Conservation (phyloP, 2,113 vertebrate species). For the Atherinomorus stipes region DNA sequence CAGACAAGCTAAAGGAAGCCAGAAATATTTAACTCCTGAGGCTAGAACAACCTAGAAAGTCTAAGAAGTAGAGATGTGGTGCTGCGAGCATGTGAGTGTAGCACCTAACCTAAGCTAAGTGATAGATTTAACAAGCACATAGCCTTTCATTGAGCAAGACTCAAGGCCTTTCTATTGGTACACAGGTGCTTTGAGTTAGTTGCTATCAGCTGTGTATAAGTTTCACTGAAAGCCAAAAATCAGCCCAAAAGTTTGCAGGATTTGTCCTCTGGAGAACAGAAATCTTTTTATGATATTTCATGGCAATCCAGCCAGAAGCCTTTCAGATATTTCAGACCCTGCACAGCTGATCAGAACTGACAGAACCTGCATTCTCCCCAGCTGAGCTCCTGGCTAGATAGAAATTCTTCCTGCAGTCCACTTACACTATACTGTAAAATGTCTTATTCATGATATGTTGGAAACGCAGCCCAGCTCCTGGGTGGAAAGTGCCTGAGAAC, state of each 20-base stretch:
- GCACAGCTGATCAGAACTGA: neutral
- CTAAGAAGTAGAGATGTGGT: neutral
- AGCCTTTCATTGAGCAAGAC: neutral
- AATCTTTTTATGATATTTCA: neutral
- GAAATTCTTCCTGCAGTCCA: neutral
- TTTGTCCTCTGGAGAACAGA: constrained; percentile 2
- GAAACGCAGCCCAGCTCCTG: neutral
- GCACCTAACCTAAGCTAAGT: neutral
- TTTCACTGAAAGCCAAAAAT: neutral
- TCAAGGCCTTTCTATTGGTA: neutral
- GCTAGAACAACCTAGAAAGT: neutral
- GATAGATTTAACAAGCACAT: neutral
- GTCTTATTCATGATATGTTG: neutral
- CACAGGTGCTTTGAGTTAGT: neutral
- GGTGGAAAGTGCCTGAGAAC: neutral
- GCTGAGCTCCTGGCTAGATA: neutral
- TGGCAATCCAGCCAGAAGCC: neutral
- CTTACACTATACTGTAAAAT: constrained; percentile 3
- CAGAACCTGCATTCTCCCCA: neutral
- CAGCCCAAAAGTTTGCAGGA: neutral
- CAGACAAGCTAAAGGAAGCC: constrained; percentile 3
- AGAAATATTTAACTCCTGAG: neutral
- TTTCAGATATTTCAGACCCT: neutral
- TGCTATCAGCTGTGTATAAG: neutral
- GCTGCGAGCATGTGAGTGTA: neutral